Evolutionary conservation across 2,113 vertebrate genomes (phyloP).

Genomic region (Aythya baeri): DNA sequence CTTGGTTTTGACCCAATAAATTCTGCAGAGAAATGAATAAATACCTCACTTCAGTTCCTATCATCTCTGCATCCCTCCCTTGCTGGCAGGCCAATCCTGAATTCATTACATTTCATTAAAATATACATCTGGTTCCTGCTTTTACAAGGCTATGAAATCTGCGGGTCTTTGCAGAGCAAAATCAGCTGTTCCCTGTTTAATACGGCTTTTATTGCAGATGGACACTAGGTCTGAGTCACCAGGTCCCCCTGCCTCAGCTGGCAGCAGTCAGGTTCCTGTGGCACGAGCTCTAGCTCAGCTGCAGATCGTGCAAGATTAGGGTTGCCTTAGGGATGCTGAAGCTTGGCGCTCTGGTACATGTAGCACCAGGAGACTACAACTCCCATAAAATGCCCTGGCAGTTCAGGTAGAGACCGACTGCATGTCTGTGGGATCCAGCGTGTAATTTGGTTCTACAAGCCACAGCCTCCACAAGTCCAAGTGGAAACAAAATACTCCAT

Average conservation of each 20-base stretch:
- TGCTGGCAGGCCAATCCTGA: slow-evolving; percentile 34
- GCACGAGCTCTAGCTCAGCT: neutral
- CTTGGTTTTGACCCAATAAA: neutral
- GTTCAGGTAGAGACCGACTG: neutral
- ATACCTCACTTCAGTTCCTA: slow-evolving; percentile 27
- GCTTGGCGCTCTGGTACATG: neutral
- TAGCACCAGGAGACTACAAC: neutral
- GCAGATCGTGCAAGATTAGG: neutral
- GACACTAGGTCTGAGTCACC: neutral
- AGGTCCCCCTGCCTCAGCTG: neutral
- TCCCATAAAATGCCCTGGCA: neutral
- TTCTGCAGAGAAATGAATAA: slow-evolving; percentile 35
- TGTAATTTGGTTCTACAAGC: neutral
- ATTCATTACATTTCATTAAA: slow-evolving; percentile 61
- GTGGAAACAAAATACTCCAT: slow-evolving; percentile 8
- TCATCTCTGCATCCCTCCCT: slow-evolving; percentile 31
- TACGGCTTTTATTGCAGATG: rapidly evolving
- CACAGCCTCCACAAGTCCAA: neutral
- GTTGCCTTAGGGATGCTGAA: neutral
- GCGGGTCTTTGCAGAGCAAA: slow-evolving; percentile 4
- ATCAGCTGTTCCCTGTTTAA: slow-evolving; percentile 16
- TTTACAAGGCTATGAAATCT: slow-evolving; percentile 46
- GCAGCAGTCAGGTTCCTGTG: neutral
- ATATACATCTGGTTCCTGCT: slow-evolving; percentile 45
- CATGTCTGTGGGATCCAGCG: neutral